Base-by-base conservation (phyloP, 2,888 invertebrate species). In the Andrena minutula region DNA sequence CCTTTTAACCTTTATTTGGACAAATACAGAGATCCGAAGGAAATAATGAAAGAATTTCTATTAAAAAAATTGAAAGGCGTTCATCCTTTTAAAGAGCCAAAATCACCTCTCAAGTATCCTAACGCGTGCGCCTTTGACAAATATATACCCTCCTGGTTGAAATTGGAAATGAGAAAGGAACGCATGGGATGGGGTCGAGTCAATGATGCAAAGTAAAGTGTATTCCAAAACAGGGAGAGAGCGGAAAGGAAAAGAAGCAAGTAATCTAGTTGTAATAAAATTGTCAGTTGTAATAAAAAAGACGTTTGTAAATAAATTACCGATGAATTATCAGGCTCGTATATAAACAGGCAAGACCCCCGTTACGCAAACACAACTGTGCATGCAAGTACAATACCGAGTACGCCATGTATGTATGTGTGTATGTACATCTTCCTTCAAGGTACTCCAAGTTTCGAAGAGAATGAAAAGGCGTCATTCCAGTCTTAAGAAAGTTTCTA, bases 1-100 rank as follows among this genome's bases (percentile, higher is more conserved):
- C 96, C 99, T 0, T 99, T 99, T 93, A 97, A 99, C 94, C 90
- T 97, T 90, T 99, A 99, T 94, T 95, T 99, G 96, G 99, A 99
- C 92, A 97, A 96, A 91, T 99, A 99, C 93, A 96, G 98, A 86
- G 98, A 99, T 94, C 96, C 97, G 0, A 98, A 98, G 93, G 96
- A 99, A 90, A 96, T 99, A 1, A 97, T 97, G 82, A 98, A 98
- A 92, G 98, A 99, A 93, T 97, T 97, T 92, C 94, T 99, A 75
- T 92, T 97, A 80, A 96, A 96, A 71, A 97, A 98, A 93, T 94
- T 99, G 75, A 96, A 97, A 87, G 95, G 95, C 75, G 96, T 96
- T 23, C 96, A 98, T 94, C 99, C 99, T 0, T 98, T 99, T 92
- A 95, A 96, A 83, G 95, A 95, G 0, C 96, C 97, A 0, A 95